phyloP scores from a whole-genome alignment of 23 tunicate genomes.

The Corella eumyota region DNA sequence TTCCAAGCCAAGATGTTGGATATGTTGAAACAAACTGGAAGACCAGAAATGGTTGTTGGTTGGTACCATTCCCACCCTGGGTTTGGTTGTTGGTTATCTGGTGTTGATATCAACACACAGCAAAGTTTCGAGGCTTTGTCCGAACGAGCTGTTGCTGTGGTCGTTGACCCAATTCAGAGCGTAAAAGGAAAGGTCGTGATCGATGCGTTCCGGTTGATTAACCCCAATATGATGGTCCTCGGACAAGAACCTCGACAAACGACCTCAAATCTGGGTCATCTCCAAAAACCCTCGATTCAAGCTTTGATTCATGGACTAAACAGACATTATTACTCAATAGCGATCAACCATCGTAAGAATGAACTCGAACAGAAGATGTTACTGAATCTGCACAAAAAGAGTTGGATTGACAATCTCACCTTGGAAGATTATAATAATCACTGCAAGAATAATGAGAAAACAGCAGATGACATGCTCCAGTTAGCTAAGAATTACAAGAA shows the following conservation, averaged over 20 bases:
- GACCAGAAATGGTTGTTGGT: slow-evolving; percentile 99
- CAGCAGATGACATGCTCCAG: slow-evolving; percentile 64
- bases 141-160: slow-evolving; percentile 97
- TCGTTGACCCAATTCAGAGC: slow-evolving; percentile 95
- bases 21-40: slow-evolving; percentile 97
- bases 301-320: slow-evolving; percentile 98
- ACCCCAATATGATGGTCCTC: slow-evolving; percentile 92
- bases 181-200: slow-evolving; percentile 98
- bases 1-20: slow-evolving; percentile 99
- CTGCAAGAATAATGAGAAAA: slow-evolving; percentile 73
- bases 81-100: slow-evolving; percentile 99
- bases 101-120: slow-evolving; percentile 99
- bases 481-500: slow-evolving; percentile 92
- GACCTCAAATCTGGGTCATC: slow-evolving; percentile 91
- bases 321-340: slow-evolving; percentile 93
- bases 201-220: slow-evolving; percentile 92
- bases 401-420: slow-evolving; percentile 90
- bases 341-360: slow-evolving; percentile 92
- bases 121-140: slow-evolving; percentile 97
- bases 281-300: slow-evolving; percentile 95
- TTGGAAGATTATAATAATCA: slow-evolving; percentile 82
- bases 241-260: slow-evolving; percentile 98
- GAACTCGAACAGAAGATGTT: slow-evolving; percentile 97
- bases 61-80: slow-evolving; percentile 99
- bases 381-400: slow-evolving; percentile 85